phyloP scores from a whole-genome alignment of 2,888 invertebrate species.

The Doris montereyensis region DNA sequence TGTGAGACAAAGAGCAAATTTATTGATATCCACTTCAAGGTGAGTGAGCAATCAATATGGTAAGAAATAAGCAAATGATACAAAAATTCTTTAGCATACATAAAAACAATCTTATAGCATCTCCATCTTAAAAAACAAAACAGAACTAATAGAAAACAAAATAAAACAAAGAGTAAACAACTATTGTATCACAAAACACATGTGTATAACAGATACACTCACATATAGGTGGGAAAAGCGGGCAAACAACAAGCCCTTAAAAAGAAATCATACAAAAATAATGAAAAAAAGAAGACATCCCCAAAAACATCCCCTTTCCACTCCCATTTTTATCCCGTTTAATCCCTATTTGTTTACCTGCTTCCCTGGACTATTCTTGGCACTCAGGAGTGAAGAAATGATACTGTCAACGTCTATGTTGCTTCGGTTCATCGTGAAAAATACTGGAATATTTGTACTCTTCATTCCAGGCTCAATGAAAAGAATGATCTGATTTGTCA shows the following conservation, averaged over 20 bases:
- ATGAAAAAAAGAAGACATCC: background rate
- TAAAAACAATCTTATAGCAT: background rate
- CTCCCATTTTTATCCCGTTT: too few species aligned
- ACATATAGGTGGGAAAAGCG: background rate
- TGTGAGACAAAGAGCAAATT: too few species aligned
- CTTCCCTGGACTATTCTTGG: slow-evolving; percentile 65
- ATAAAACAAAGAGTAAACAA: background rate
- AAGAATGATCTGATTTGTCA: too few species aligned
- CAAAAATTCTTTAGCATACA: background rate
- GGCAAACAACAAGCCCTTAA: background rate
- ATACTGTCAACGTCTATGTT: slow-evolving; percentile 67
- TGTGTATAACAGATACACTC: background rate
- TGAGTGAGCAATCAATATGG: too few species aligned
- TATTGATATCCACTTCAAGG: too few species aligned
- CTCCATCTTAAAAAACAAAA: background rate
- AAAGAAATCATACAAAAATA: background rate
- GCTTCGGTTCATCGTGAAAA: slow-evolving; percentile 40
- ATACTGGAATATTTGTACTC: too few species aligned
- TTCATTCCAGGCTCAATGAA: too few species aligned
- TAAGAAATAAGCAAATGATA: too few species aligned
- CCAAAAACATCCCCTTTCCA: too few species aligned
- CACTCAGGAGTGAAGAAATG: slow-evolving; percentile 66
- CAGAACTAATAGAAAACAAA: background rate
- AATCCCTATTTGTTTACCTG: too few species aligned
- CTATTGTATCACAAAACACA: background rate